Evolutionary conservation across 23 tunicate genomes (phyloP).

Genomic region (Styela plicata): DNA sequence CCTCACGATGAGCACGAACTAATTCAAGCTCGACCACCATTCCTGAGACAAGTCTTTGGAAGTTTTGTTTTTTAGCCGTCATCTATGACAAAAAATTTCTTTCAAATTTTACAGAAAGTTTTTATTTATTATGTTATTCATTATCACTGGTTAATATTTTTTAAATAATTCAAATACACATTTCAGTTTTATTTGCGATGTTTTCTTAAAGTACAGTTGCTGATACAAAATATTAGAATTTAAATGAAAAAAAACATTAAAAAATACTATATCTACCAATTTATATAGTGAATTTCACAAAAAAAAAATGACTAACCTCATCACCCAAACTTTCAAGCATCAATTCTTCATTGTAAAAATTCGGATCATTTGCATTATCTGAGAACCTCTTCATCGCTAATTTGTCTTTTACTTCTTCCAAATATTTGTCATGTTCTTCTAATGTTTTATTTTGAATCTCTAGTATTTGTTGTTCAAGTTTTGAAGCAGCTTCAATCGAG

Average conservation of each 20-base stretch:
- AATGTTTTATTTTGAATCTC: slow-evolving; percentile 72
- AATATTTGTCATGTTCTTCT: slow-evolving; percentile 79
- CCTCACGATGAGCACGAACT: slow-evolving; percentile 68
- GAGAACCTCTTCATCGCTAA: slow-evolving; percentile 39
- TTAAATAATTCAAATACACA: no score
- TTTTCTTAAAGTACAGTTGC: no score
- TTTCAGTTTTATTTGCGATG: no score
- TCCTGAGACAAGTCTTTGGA: slow-evolving; percentile 61
- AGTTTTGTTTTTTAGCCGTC: slow-evolving; percentile 60
- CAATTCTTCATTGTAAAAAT: slow-evolving; percentile 68
- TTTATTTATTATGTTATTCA: no score
- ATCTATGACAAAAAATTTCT: no score
- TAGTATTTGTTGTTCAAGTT: slow-evolving; percentile 81
- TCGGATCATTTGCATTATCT: slow-evolving; percentile 47
- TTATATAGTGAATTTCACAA: no score
- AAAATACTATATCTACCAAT: no score
- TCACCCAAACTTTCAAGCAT: slow-evolving; percentile 69
- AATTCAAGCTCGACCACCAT: slow-evolving; percentile 72
- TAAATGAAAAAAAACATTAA: no score
- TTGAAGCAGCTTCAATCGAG: slow-evolving; percentile 80
- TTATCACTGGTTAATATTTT: no score
- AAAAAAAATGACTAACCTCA: slow-evolving; percentile 40
- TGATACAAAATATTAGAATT: no score
- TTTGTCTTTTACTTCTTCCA: slow-evolving; percentile 71
- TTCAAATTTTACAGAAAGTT: no score